Conservation (phyloP, 1,140 invertebrate genomes). For the Rhopalosiphum maidis region DNA sequence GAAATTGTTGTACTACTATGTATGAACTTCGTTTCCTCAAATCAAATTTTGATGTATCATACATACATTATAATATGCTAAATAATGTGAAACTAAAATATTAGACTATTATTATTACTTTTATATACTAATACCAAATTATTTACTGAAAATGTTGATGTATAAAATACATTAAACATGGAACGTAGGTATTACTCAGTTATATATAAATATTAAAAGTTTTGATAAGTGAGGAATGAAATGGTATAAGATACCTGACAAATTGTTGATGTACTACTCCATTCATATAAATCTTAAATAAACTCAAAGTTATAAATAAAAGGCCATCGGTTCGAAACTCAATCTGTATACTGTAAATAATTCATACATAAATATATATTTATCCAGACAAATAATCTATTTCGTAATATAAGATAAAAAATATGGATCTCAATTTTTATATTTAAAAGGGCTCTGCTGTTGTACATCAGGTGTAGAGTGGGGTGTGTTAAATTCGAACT, state of each 20-base stretch:
- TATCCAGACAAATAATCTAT: not conserved
- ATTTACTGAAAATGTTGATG: no score
- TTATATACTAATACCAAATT: not conserved
- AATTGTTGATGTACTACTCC: not conserved
- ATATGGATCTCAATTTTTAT: no score
- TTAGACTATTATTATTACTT: not conserved
- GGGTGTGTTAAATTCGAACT: no score
- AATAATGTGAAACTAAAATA: not conserved
- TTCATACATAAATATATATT: not conserved
- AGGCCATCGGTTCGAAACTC: not conserved
- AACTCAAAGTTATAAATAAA: not conserved
- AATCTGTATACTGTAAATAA: not conserved
- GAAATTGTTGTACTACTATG: no score
- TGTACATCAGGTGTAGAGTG: no score
- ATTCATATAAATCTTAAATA: no score
- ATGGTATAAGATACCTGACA: not conserved
- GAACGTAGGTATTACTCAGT: not conserved
- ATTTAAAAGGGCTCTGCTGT: no score
- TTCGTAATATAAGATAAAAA: not conserved
- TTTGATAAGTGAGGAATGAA: not conserved
- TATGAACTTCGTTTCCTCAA: no score
- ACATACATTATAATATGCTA: not conserved
- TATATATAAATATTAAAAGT: not conserved
- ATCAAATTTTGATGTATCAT: no score
- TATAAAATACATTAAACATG: not conserved